These are phyloP conservation scores for Xestia xanthographa DNA, from an alignment of 2,888 invertebrate species.

Conservation along the genomic window DNA sequence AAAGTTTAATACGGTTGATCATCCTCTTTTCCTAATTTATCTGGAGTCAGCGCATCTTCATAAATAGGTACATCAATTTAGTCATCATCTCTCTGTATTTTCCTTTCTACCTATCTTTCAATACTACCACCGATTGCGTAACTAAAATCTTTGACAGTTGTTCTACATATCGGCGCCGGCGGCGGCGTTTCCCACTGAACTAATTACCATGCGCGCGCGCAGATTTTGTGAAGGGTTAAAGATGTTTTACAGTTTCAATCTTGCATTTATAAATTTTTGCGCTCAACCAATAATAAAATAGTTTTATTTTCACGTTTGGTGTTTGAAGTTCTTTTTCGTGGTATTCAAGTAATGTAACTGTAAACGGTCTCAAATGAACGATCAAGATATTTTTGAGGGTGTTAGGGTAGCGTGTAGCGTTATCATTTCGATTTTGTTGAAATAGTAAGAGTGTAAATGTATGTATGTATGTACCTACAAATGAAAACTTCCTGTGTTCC, in stretches of 20 bases:
- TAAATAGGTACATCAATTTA: too few species aligned
- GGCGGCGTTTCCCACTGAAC: constrained; percentile 85
- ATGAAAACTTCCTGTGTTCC: neutral
- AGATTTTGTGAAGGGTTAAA: constrained; percentile 85
- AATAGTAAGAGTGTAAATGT: neutral
- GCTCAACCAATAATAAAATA: constrained; percentile 86
- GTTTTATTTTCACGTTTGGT: constrained; percentile 85
- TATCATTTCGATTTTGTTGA: neutral
- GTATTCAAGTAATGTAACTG: constrained; percentile 37
- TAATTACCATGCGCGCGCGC: constrained; percentile 88
- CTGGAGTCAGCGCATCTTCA: neutral
- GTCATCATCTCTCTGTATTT: too few species aligned
- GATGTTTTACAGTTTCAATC: constrained; percentile 87
- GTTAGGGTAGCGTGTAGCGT: neutral
- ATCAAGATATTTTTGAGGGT: neutral
- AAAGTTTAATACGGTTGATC: neutral
- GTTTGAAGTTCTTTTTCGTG: constrained; percentile 74
- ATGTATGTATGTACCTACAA: too few species aligned
- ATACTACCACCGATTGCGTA: neutral
- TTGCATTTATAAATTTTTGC: constrained; percentile 87
- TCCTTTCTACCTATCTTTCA: neutral
- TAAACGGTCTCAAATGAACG: neutral
- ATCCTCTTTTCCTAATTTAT: neutral
- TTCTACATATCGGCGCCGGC: constrained; percentile 48
- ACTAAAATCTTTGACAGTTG: constrained; percentile 76